phyloP scores from a whole-genome alignment of 2,113 vertebrate genomes.

The Sapayoa aenigma region DNA sequence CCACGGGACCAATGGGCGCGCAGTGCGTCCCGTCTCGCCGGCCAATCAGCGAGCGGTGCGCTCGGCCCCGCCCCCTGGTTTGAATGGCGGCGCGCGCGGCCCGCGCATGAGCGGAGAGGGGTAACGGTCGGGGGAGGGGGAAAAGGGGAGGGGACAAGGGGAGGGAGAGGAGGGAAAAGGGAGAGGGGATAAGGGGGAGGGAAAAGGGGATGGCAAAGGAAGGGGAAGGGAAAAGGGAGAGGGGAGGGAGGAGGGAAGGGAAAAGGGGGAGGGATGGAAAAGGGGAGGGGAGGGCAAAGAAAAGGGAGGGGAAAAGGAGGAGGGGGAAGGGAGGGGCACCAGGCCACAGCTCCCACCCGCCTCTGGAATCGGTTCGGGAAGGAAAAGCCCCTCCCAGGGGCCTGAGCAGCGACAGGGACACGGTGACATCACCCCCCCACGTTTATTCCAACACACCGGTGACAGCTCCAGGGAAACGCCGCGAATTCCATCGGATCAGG shows the following conservation, averaged over 20 bases:
- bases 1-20: neutral
- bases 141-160: too few relatives aligned
- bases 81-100: neutral
- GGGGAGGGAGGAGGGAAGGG: too few relatives aligned
- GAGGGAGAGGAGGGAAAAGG: too few relatives aligned
- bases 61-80: neutral
- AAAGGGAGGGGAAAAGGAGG: too few relatives aligned
- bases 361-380: accelerated
- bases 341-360: accelerated
- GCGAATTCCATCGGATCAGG: neutral
- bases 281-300: neutral
- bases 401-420: accelerated
- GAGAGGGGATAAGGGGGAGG: too few relatives aligned
- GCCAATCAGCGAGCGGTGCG: neutral
- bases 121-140: neutral
- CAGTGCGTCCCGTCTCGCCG: neutral
- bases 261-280: neutral
- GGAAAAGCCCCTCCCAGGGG: neutral
- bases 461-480: neutral
- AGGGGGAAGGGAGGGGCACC: accelerated
- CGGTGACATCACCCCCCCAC: accelerated
- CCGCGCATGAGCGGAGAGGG: neutral
- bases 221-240: too few relatives aligned
- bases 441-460: slow-evolving; percentile 15
- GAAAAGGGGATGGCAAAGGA: too few relatives aligned